These are phyloP conservation scores for Antigone vipio DNA, from an alignment of 2,113 vertebrate species.

Conservation along the genomic window DNA sequence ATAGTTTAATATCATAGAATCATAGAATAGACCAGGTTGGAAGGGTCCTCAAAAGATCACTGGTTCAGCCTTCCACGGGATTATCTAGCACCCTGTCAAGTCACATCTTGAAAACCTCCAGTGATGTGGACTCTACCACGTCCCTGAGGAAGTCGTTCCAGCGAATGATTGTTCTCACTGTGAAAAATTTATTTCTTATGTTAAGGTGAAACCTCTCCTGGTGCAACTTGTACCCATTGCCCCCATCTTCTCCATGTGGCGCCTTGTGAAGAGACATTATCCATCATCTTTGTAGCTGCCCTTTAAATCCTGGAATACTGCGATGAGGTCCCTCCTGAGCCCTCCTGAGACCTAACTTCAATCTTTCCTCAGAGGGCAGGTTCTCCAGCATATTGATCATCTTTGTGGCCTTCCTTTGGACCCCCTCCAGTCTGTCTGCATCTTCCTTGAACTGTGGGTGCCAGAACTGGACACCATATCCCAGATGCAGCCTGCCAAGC, in stretches of 20 bases:
- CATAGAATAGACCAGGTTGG: background rate
- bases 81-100: background rate
- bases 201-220: background rate
- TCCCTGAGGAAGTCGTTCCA: background rate
- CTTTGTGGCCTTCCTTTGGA: background rate
- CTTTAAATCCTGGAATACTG: background rate
- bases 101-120: background rate
- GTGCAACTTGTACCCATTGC: background rate
- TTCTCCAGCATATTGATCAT: background rate
- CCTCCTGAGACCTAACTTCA: too few relatives aligned
- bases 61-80: fast-evolving
- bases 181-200: background rate
- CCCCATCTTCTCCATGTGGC: background rate
- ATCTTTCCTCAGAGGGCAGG: background rate
- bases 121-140: fast-evolving
- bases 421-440: background rate
- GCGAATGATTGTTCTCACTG: background rate
- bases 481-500: background rate
- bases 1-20: background rate
- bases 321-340: background rate
- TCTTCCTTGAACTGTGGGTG: background rate
- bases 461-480: background rate
- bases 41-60: background rate
- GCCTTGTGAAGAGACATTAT: background rate
- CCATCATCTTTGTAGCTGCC: background rate